A percentile compares a stretch with the other conserved stretches of the same genome.
These are phyloP conservation scores for Cylloceria caligata DNA, from an alignment of 2,888 invertebrate genomes.

Conservation along the genomic window DNA sequence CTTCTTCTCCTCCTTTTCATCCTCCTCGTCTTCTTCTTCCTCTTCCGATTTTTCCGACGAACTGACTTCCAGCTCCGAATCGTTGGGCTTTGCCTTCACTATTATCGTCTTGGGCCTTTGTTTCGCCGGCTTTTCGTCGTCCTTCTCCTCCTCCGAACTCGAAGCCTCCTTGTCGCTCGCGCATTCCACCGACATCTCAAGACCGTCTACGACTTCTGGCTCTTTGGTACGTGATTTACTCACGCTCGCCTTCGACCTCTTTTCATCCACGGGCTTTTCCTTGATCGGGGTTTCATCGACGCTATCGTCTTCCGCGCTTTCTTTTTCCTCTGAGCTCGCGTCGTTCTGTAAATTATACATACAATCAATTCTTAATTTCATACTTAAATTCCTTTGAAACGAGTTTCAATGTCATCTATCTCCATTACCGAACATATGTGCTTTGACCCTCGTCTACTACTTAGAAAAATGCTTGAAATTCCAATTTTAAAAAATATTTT, in stretches of 20 bases:
- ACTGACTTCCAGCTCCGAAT: constrained; percentile 80
- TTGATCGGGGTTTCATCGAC: constrained; percentile 32
- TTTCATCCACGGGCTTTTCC: constrained; percentile 41
- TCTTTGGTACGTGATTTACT: constrained; percentile 69
- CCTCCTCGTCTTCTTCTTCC: constrained; percentile 58
- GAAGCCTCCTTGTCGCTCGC: constrained; percentile 81
- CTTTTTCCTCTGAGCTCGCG: constrained; percentile 64
- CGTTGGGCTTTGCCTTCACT: constrained; percentile 79
- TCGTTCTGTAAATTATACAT: constrained; percentile 50
- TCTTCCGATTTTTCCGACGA: constrained; percentile 76
- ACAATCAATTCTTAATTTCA: not conserved
- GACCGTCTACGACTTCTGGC: constrained; percentile 79
- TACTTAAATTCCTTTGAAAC: not conserved
- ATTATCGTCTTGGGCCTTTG: constrained; percentile 79
- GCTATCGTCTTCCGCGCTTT: constrained; percentile 59
- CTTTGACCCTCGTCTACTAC: too few relatives aligned
- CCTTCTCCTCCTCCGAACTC: constrained; percentile 74
- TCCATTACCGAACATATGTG: not conserved
- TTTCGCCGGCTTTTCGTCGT: constrained; percentile 70
- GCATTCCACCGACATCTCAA: constrained; percentile 82
- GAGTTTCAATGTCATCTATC: not conserved
- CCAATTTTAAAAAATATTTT: too few relatives aligned
- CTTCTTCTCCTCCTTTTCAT: constrained; percentile 61
- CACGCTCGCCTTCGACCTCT: constrained; percentile 52
- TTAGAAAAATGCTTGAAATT: too few relatives aligned